Conservation (phyloP, 2,888 invertebrate species). For the Gandaritis pyraliata region DNA sequence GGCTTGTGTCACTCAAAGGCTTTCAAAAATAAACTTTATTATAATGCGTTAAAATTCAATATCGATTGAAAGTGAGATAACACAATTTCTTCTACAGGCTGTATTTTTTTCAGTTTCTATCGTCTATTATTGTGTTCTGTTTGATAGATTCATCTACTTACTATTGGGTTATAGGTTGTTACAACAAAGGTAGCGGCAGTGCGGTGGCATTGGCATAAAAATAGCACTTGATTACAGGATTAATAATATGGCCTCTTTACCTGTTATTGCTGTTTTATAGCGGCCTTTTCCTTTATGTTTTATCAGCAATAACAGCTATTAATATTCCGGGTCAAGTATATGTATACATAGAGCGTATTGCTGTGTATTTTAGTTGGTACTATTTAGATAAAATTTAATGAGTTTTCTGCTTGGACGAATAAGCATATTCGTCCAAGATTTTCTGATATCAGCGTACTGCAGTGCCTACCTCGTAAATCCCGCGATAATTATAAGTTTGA, state of each 20-base stretch:
- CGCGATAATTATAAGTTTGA: too few species aligned
- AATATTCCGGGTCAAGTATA: constrained; percentile 20
- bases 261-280: constrained; percentile 14
- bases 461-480: too few species aligned
- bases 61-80: background rate
- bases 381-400: too few species aligned
- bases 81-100: background rate
- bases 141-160: background rate
- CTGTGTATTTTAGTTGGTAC: background rate
- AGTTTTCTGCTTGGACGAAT: too few species aligned
- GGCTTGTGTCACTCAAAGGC: constrained; percentile 3
- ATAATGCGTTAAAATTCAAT: constrained; percentile 6
- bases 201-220: background rate
- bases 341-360: constrained; percentile 1
- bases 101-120: too few species aligned
- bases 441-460: too few species aligned
- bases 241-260: constrained; percentile 15
- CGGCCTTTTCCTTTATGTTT: constrained; percentile 24
- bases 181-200: background rate
- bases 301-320: constrained; percentile 26
- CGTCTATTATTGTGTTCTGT: too few species aligned
- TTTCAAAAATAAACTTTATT: constrained; percentile 16
- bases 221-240: constrained; percentile 15
- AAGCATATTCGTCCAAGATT: too few species aligned
- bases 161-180: background rate